Evolutionary conservation across 92 coral and sea anemone genomes (phyloP).

Genomic region (Phenganax marumi): DNA sequence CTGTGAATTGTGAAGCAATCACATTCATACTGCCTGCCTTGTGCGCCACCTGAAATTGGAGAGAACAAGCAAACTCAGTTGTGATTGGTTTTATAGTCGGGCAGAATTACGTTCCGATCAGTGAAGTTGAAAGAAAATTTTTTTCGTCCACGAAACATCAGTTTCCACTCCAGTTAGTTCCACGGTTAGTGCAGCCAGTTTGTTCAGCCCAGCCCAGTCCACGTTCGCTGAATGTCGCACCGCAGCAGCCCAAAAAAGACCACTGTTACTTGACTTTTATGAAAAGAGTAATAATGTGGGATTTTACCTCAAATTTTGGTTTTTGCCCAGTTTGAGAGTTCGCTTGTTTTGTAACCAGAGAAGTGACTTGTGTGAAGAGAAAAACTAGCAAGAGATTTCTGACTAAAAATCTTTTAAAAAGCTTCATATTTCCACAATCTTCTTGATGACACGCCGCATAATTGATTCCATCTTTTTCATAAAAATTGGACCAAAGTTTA

Average conservation of each 20-base stretch:
- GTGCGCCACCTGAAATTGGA: constrained; percentile 73
- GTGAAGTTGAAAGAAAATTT: no score
- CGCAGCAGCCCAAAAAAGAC: no score
- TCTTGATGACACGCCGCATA: no score
- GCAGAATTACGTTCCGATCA: no score
- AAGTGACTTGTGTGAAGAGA: neutral
- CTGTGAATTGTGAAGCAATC: constrained; percentile 79
- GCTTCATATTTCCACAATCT: neutral
- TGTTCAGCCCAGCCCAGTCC: neutral
- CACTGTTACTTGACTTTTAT: no score
- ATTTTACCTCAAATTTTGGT: constrained; percentile 34
- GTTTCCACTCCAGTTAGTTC: neutral
- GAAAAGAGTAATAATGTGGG: neutral
- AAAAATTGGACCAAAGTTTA: no score
- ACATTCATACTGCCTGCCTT: constrained; percentile 86
- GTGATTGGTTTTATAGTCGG: neutral
- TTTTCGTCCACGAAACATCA: no score
- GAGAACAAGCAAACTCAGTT: neutral
- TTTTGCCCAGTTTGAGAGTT: constrained; percentile 9
- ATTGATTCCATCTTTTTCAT: no score
- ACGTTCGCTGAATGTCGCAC: neutral
- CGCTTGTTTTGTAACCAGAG: neutral
- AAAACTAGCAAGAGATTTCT: neutral
- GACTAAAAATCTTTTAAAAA: neutral
- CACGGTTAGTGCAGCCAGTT: no score